Evolutionary conservation across 2,888 invertebrate species (phyloP).

Genomic region (Caenorhabditis sp.): DNA sequence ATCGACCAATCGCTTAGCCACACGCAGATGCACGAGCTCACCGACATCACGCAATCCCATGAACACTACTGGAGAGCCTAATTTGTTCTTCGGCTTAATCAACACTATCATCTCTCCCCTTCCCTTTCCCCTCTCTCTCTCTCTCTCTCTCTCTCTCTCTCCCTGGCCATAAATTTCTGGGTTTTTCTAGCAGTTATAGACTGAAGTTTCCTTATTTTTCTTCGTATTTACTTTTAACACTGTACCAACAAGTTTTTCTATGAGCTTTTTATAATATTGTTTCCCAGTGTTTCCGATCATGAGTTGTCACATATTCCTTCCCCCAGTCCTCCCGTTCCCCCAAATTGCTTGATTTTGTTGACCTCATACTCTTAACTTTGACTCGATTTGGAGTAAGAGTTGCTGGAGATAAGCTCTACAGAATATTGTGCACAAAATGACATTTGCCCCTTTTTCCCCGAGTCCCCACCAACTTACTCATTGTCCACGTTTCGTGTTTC

Average conservation of each 20-base stretch:
- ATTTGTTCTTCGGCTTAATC: not conserved
- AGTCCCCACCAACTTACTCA: not conserved
- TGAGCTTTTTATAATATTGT: conserved; percentile 45
- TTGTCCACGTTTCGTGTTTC: not conserved
- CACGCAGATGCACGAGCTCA: conserved; percentile 56
- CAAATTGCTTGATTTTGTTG: conserved; percentile 31
- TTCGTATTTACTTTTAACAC: not conserved
- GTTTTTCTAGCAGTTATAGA: conserved; percentile 22
- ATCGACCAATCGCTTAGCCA: conserved; percentile 59
- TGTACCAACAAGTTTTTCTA: conserved; percentile 19
- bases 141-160: conserved; percentile 12
- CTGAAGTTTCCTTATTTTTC: conserved; percentile 10
- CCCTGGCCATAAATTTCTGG: conserved; percentile 49
- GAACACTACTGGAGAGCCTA: conserved; percentile 60
- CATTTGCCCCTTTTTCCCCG: conserved; percentile 35
- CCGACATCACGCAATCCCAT: conserved; percentile 51
- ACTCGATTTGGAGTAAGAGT: not conserved
- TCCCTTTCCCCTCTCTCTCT: conserved; percentile 15
- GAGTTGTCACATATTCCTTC: conserved; percentile 34
- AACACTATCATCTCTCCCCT: conserved; percentile 22
- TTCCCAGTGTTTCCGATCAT: conserved; percentile 37
- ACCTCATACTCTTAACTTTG: conserved; percentile 18
- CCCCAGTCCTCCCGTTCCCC: not conserved
- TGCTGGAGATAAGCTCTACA: conserved; percentile 52
- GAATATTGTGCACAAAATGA: conserved; percentile 53